These are phyloP conservation scores for Sarcophaga caerulescens DNA, from an alignment of 2,888 invertebrate genomes.

Conservation along the genomic window DNA sequence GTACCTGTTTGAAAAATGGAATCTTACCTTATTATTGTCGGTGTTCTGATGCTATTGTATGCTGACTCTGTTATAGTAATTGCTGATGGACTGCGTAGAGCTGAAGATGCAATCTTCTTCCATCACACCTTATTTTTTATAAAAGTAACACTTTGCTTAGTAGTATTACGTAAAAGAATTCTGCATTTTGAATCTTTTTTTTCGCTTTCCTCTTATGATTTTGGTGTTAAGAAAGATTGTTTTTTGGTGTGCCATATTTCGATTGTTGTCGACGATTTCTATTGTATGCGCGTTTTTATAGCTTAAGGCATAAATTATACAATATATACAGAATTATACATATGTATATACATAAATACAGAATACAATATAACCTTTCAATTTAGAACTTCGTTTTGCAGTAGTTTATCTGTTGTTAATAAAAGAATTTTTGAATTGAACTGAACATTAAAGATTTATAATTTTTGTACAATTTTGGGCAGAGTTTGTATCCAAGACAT, in stretches of 20 bases:
- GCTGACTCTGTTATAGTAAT: slow-evolving; percentile 34
- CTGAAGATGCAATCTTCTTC: slow-evolving; percentile 61
- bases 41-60: slow-evolving; percentile 39
- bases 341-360: no score
- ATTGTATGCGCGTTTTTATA: slow-evolving; percentile 42
- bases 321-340: no score
- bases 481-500: no score
- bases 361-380: no score
- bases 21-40: not conserved
- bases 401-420: no score
- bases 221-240: slow-evolving; percentile 38
- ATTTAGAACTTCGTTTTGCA: no score
- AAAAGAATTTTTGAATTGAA: no score
- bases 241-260: slow-evolving; percentile 39
- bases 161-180: slow-evolving; percentile 6
- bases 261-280: slow-evolving; percentile 43
- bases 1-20: not conserved
- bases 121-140: slow-evolving; percentile 65
- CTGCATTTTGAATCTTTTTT: slow-evolving; percentile 19
- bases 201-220: slow-evolving; percentile 27
- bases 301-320: slow-evolving; percentile 55
- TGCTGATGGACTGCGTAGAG: slow-evolving; percentile 41
- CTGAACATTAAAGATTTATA: no score
- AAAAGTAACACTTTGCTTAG: slow-evolving; percentile 51
- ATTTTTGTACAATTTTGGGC: no score